A percentile compares a stretch with the other conserved stretches of the same genome.
These are phyloP conservation scores for Lemur catta DNA, from an alignment of 2,797 vertebrate genomes.

Conservation along the genomic window DNA sequence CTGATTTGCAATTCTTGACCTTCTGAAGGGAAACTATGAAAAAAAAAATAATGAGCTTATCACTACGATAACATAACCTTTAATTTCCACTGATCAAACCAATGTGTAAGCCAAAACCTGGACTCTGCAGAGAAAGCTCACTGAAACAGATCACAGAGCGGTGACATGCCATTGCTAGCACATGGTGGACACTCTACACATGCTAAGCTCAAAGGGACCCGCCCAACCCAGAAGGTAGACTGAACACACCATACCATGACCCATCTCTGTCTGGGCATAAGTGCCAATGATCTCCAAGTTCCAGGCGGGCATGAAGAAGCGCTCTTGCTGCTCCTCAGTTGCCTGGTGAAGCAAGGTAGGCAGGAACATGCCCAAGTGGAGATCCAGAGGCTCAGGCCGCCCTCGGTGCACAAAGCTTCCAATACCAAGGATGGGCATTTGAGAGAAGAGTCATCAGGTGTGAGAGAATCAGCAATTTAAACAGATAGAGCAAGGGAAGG, in stretches of 20 bases:
- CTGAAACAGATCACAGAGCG: rapidly evolving
- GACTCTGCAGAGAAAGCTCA: not conserved
- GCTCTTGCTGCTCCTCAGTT: conserved; percentile 94
- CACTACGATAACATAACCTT: not conserved
- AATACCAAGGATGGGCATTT: conserved; percentile 73
- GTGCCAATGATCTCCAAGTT: conserved; percentile 99
- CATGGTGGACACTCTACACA: not conserved
- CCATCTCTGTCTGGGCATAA: conserved; percentile 99
- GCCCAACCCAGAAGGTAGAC: conserved; percentile 75
- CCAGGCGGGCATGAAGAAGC: conserved; percentile 98
- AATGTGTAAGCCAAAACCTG: not conserved
- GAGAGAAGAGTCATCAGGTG: conserved; percentile 77
- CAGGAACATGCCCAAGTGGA: conserved; percentile 99
- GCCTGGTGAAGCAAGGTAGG: conserved; percentile 98
- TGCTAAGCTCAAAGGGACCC: conserved; percentile 2
- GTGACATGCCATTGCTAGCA: not conserved
- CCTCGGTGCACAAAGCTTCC: conserved; percentile 91
- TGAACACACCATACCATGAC: conserved; percentile 94
- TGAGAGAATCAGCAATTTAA: conserved; percentile 59
- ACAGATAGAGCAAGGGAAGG: conserved; percentile 46
- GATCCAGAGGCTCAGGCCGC: conserved; percentile 94
- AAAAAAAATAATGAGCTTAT: not conserved
- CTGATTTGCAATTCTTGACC: not conserved
- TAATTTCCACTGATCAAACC: not conserved
- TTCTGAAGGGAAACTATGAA: not conserved